Percentiles rank a stretch among this genome's conserved stretches.
Conservation (phyloP, 2,113 vertebrate genomes). For the Salvelinus namaycush region DNA sequence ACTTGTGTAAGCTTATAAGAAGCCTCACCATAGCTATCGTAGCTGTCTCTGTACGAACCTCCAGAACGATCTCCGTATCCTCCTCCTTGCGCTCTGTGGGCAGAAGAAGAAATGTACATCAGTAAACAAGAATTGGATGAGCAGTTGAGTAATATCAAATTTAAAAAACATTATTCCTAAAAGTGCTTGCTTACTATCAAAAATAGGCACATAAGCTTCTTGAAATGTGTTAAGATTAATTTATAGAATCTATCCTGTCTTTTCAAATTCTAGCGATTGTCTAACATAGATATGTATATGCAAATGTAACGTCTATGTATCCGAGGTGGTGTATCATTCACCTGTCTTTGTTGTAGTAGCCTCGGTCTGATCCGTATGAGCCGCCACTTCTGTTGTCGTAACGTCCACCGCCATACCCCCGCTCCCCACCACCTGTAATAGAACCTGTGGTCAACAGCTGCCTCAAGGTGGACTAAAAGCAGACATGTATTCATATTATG, state of each 20-base stretch:
- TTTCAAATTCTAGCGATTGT: neutral
- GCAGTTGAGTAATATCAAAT: too few species aligned
- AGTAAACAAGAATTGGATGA: neutral
- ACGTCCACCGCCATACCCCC: constrained; percentile 65
- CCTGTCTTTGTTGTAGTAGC: constrained; percentile 40
- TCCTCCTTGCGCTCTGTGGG: constrained; percentile 78
- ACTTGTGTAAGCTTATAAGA: constrained; percentile 19
- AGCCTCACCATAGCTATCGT: constrained; percentile 81
- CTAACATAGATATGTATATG: neutral
- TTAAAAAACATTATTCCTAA: neutral
- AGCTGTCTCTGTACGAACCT: constrained; percentile 83
- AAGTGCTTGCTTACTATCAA: neutral
- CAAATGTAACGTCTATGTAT: neutral
- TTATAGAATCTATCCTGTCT: neutral
- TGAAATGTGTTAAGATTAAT: neutral
- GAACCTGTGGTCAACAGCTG: neutral
- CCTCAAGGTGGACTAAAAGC: neutral
- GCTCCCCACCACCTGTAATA: constrained; percentile 71
- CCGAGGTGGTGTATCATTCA: neutral
- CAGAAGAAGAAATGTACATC: neutral
- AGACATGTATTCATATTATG: neutral
- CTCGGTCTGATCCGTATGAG: constrained; percentile 11
- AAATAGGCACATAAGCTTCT: neutral
- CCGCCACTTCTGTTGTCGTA: constrained; percentile 36
- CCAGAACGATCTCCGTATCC: constrained; percentile 80